phyloP scores from a whole-genome alignment of 1,140 invertebrate species.

The Solenopsis invicta region DNA sequence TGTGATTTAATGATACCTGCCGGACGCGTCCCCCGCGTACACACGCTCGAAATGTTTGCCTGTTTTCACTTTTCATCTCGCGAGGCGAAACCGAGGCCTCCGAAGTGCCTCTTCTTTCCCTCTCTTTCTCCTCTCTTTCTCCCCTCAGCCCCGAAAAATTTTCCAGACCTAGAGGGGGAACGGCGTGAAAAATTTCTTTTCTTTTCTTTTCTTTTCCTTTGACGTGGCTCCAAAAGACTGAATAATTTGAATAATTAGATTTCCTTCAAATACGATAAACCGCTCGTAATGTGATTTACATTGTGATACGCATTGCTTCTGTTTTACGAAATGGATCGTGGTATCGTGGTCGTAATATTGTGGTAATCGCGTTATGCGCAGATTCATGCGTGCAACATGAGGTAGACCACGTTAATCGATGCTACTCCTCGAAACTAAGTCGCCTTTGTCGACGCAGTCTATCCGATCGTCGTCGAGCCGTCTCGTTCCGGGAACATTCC shows the following conservation, averaged over 20 bases:
- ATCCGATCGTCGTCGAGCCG: constrained; percentile 39
- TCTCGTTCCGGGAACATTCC: constrained; percentile 22
- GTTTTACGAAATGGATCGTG: background rate
- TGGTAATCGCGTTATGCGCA: background rate
- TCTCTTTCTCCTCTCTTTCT: too few relatives aligned
- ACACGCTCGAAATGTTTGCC: constrained; percentile 71
- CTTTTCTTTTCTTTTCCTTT: too few relatives aligned
- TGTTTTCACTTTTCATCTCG: constrained; percentile 78
- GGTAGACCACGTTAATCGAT: constrained; percentile 4
- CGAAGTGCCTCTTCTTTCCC: constrained; percentile 9
- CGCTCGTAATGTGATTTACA: background rate
- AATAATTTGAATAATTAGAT: background rate
- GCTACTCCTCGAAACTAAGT: constrained; percentile 21
- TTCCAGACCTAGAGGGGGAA: background rate
- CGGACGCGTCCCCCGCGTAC: constrained; percentile 67
- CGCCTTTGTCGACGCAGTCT: constrained; percentile 31
- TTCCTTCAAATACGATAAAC: background rate
- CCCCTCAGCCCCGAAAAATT: background rate
- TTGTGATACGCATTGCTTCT: background rate
- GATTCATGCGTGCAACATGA: background rate
- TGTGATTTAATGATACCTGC: constrained; percentile 86
- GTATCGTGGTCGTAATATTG: constrained; percentile 5
- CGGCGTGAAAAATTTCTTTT: constrained; percentile 1
- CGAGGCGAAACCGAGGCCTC: constrained; percentile 25
- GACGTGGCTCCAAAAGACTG: background rate